These are phyloP conservation scores for Sphaeramia orbicularis DNA, from an alignment of 2,797 vertebrate species.

Conservation along the genomic window DNA sequence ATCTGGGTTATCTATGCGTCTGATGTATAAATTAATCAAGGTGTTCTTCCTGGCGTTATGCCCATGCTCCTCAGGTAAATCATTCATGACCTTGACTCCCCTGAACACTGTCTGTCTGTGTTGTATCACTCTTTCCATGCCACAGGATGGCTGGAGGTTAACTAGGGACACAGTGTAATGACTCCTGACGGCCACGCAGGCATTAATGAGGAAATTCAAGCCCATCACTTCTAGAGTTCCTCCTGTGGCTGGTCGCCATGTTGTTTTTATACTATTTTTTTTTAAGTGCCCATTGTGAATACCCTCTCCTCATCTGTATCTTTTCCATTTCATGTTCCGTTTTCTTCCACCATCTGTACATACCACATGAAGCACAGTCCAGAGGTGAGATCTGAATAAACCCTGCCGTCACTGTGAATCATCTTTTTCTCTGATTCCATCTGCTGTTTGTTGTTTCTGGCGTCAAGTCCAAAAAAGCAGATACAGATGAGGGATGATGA, in stretches of 20 bases:
- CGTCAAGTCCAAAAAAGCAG: not conserved
- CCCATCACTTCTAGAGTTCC: conserved; percentile 5
- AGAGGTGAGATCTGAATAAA: conserved; percentile 64
- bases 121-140: conserved; percentile 53
- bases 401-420: conserved; percentile 39
- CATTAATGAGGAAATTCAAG: conserved; percentile 6
- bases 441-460: conserved; percentile 21
- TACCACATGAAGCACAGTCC: conserved; percentile 9
- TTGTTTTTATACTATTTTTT: conserved; percentile 31
- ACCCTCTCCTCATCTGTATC: conserved; percentile 1
- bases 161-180: not conserved
- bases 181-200: conserved; percentile 8
- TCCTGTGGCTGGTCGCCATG: conserved; percentile 17
- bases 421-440: conserved; percentile 22
- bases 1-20: conserved; percentile 31
- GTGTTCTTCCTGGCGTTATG: conserved; percentile 53
- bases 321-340: not conserved
- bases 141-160: conserved; percentile 13
- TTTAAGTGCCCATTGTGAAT: conserved; percentile 5
- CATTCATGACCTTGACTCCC: conserved; percentile 61
- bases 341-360: conserved; percentile 4
- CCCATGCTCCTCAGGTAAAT: conserved; percentile 67
- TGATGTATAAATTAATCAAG: conserved; percentile 58
- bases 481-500: conserved; percentile 11
- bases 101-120: conserved; percentile 49